These are phyloP conservation scores for Prosapia bicincta DNA, from an alignment of 2,888 invertebrate genomes.

Conservation along the genomic window DNA sequence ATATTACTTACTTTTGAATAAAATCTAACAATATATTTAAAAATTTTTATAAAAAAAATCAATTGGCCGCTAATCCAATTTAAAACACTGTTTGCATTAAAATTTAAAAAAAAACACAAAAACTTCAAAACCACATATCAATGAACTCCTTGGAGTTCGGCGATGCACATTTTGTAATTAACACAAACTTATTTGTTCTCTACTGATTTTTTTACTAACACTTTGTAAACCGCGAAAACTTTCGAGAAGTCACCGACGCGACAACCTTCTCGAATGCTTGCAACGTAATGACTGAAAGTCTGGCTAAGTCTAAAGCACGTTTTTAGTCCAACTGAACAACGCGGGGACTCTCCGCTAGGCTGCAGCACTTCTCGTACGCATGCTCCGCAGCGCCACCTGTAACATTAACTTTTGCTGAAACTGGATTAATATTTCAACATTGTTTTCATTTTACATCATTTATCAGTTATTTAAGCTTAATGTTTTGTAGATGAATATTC, in stretches of 20 bases:
- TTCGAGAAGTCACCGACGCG: not conserved
- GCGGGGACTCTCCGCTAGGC: constrained; percentile 15
- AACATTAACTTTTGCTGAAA: no score
- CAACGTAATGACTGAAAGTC: constrained; percentile 20
- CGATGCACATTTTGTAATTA: not conserved
- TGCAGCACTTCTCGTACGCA: constrained; percentile 31
- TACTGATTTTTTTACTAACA: no score
- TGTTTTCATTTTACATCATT: no score
- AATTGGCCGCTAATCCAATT: not conserved
- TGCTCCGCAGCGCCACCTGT: constrained; percentile 3
- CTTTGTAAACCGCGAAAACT: constrained; percentile 3
- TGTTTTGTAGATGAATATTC: no score
- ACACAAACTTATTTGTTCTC: not conserved
- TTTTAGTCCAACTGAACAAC: constrained; percentile 25
- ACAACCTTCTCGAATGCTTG: constrained; percentile 16
- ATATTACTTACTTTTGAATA: not conserved
- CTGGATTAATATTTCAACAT: no score
- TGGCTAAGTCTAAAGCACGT: constrained; percentile 9
- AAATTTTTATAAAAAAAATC: not conserved
- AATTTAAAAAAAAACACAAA: not conserved
- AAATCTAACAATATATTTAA: no score
- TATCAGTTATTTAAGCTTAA: no score
- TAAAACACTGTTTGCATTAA: not conserved
- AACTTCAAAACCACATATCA: not conserved
- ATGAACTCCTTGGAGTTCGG: not conserved